Base-by-base conservation (phyloP, 2,113 vertebrate genomes). In the Brachypteracias leptosomus region DNA sequence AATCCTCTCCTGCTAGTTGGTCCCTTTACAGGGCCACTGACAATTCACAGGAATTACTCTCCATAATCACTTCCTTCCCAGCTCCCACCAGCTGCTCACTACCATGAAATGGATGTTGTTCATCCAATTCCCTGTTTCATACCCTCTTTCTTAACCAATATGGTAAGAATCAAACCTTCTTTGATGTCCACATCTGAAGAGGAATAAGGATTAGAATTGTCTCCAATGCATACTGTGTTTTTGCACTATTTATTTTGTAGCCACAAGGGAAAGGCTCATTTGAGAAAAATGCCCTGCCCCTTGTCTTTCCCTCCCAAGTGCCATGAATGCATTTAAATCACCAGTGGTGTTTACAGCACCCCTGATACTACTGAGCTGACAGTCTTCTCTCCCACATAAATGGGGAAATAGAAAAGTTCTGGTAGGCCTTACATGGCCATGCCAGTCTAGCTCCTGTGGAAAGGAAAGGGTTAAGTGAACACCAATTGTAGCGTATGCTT, bases 391-490 rank as follows among this genome's bases (percentile, higher is more conserved):
- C 57, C 16, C 29, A 36, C 10, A 54, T 6, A 40, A 76, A 63
- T 0, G 0, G n/a, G 46, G 33, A 58, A 57, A 33, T 0, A 42
- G 5, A 36, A 54, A 18, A 61, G 24, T 19, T 52, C 44, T 46
- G n/a, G 19, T 6, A 65, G 58, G n/a, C 28, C 26, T 75, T 26
- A 33, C 2, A 13, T 1, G 24, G 74, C 40, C 18, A 8, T 11
- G n/a, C 4, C 57, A 81, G 13, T 11, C 15, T 57, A 85, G 29
- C 29, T 90, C 31, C 31, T 25, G 17, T 20, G 47, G 68, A 71
- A 71, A 55, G 21, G 35, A 86, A 90, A 86, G 65, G 72, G 92
- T 95, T 88, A 95, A 47, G 25, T 8, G 25, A 93, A 66, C 2
- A 7, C 26, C 36, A 89, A 4, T 13, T 71, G 58, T 49, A 94